These are phyloP conservation scores for Pachydiplax longipennis DNA, from an alignment of 2,888 invertebrate species.

Conservation along the genomic window DNA sequence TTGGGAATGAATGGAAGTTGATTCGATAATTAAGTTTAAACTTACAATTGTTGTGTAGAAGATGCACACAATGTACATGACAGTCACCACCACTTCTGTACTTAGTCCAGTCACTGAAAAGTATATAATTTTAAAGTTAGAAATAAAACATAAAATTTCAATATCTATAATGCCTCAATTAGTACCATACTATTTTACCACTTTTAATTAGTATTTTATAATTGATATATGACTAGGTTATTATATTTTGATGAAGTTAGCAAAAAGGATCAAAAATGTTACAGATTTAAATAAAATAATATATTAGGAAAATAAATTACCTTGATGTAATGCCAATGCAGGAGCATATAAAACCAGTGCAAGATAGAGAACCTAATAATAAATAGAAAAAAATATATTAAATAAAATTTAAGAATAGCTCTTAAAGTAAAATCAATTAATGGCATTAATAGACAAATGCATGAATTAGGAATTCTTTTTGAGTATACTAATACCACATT, in stretches of 20 bases:
- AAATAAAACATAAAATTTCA: slow-evolving; percentile 5
- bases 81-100: slow-evolving; percentile 62
- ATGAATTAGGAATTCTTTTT: no score
- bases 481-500: no score
- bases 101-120: slow-evolving; percentile 64
- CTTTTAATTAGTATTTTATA: neutral
- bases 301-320: slow-evolving; percentile 52
- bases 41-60: slow-evolving; percentile 65
- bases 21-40: slow-evolving; percentile 47
- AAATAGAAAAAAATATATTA: neutral
- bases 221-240: neutral
- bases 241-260: neutral
- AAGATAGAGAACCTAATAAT: slow-evolving; percentile 56
- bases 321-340: slow-evolving; percentile 63
- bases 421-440: neutral
- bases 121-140: slow-evolving; percentile 46
- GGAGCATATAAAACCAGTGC: slow-evolving; percentile 68
- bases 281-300: no score
- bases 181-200: no score
- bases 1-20: neutral
- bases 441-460: no score
- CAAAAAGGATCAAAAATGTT: no score
- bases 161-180: neutral
- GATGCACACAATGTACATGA: slow-evolving; percentile 64
- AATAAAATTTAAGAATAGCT: neutral